phyloP scores from a whole-genome alignment of 2,888 invertebrate genomes.

The Villa cingulata region DNA sequence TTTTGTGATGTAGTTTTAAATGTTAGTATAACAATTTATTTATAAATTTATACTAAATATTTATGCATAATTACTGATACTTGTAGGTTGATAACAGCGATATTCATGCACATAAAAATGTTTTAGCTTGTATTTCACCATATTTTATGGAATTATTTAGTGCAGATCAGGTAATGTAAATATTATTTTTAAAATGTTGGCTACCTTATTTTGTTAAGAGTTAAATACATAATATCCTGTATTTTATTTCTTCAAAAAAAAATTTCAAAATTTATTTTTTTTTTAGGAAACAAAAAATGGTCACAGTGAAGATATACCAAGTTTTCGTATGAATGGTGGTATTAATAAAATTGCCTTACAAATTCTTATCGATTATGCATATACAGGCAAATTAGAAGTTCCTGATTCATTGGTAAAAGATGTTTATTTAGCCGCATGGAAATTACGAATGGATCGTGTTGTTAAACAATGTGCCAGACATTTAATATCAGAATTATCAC shows the following conservation, averaged over 20 bases:
- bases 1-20: constrained; percentile 77
- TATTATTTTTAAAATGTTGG: neutral
- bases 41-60: neutral
- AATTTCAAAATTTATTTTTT: neutral
- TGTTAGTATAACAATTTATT: constrained; percentile 39
- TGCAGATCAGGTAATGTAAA: constrained; percentile 37
- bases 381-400: constrained; percentile 54
- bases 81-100: constrained; percentile 52
- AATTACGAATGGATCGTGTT: constrained; percentile 61
- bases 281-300: constrained; percentile 27
- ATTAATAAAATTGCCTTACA: constrained; percentile 56
- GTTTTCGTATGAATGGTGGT: constrained; percentile 48
- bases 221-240: too few species aligned
- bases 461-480: constrained; percentile 56
- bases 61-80: neutral
- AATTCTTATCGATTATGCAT: constrained; percentile 67
- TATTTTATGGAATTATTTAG: constrained; percentile 62
- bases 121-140: constrained; percentile 64
- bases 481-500: constrained; percentile 50
- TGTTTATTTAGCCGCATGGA: constrained; percentile 66
- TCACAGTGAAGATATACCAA: constrained; percentile 26
- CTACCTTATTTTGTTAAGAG: too few species aligned
- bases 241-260: too few species aligned
- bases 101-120: constrained; percentile 62
- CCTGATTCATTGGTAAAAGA: constrained; percentile 47